Conservation (phyloP, 2,113 vertebrate genomes). For the Salvelinus alpinus region DNA sequence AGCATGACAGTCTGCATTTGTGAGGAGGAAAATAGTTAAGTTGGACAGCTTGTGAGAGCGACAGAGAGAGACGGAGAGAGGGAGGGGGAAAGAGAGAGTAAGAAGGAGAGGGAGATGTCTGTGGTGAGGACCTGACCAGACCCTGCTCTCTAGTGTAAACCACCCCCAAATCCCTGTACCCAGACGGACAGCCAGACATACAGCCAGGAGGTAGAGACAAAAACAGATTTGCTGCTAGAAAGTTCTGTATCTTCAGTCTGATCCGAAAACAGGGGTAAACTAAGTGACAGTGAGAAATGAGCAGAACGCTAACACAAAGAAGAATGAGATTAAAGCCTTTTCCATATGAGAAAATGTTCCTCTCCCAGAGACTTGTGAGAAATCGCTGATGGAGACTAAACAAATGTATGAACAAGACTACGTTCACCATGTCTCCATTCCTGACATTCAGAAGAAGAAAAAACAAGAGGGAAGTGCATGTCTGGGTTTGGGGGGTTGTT, state of each 20-base stretch:
- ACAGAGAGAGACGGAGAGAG: not conserved
- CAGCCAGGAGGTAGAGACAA: too few species aligned
- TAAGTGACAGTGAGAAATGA: conserved; percentile 14
- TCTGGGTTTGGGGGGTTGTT: conserved; percentile 26
- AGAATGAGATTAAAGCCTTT: conserved; percentile 41
- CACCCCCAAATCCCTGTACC: not conserved
- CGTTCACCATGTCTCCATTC: conserved; percentile 50
- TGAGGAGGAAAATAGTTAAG: not conserved
- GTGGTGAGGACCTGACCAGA: not conserved
- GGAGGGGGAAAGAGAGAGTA: not conserved
- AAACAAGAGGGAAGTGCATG: conserved; percentile 50
- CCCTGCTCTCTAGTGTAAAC: not conserved
- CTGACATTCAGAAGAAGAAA: conserved; percentile 57
- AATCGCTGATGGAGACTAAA: conserved; percentile 45
- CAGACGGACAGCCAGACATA: not conserved
- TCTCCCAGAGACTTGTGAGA: conserved; percentile 38
- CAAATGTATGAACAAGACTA: conserved; percentile 38
- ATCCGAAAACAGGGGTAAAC: conserved; percentile 7
- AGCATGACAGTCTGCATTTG: not conserved
- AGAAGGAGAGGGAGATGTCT: not conserved
- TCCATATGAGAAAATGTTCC: conserved; percentile 30
- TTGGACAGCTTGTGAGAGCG: not conserved
- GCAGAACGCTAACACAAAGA: conserved; percentile 39
- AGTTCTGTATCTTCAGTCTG: not conserved
- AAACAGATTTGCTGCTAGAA: not conserved